Evolutionary conservation across 2,797 vertebrate genomes (phyloP).

Genomic region (Chelon auratus): DNA sequence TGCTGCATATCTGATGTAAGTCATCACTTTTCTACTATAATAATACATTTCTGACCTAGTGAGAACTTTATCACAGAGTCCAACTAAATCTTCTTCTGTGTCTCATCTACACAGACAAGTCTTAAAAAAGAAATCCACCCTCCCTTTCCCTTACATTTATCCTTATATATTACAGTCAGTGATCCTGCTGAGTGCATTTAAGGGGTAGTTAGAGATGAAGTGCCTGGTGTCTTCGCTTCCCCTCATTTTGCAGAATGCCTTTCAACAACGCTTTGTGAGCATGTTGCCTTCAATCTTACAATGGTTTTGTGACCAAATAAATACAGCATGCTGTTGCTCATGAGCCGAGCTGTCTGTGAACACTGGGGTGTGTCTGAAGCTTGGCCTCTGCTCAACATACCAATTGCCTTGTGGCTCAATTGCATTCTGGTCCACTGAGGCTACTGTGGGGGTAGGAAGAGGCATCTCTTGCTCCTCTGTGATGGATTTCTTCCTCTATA

Average conservation of each 20-base stretch:
- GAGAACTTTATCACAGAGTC: conserved; percentile 21
- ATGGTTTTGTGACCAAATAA: conserved; percentile 32
- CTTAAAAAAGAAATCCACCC: conserved; percentile 1
- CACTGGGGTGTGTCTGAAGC: conserved; percentile 20
- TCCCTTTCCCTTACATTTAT: neutral
- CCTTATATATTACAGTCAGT: conserved; percentile 6
- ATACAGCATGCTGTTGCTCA: conserved; percentile 18
- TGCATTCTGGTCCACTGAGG: conserved; percentile 32
- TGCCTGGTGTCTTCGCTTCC: neutral
- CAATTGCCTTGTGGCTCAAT: conserved; percentile 34
- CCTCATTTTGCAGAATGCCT: conserved; percentile 38
- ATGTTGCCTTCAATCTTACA: conserved; percentile 17
- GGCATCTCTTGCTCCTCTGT: conserved; percentile 9
- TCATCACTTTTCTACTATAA: conserved; percentile 13
- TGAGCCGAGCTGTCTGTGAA: conserved; percentile 15
- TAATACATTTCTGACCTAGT: conserved; percentile 21
- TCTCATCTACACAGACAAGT: conserved; percentile 14
- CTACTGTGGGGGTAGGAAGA: neutral
- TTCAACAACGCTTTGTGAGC: conserved; percentile 16
- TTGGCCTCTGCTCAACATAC: conserved; percentile 35
- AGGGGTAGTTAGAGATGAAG: conserved; percentile 6
- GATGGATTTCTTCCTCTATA: conserved; percentile 9
- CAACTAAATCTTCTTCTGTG: conserved; percentile 6
- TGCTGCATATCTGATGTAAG: conserved; percentile 13
- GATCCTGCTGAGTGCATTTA: conserved; percentile 17